Evolutionary conservation across 2,888 invertebrate species (phyloP).

Genomic region (Argynnis bischoffii): DNA sequence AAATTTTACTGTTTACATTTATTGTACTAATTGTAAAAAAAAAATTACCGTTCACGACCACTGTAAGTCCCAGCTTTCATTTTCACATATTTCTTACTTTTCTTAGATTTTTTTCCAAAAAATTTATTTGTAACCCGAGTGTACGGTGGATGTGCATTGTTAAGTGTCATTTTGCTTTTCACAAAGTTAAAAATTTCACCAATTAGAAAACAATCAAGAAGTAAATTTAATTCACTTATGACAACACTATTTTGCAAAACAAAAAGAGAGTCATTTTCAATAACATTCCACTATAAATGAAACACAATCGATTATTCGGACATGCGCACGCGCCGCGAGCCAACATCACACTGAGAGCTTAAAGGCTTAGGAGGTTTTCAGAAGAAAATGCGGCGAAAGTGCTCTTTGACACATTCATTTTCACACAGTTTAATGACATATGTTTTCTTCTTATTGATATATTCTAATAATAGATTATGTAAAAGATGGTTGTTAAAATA

Average conservation of each 20-base stretch:
- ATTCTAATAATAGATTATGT: slow-evolving; percentile 26
- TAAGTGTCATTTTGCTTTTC: slow-evolving; percentile 61
- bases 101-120: slow-evolving; percentile 74
- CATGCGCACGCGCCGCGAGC: slow-evolving; percentile 57
- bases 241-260: slow-evolving; percentile 40
- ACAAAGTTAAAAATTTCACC: slow-evolving; percentile 29
- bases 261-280: slow-evolving; percentile 42
- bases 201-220: slow-evolving; percentile 1
- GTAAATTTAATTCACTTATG: slow-evolving; percentile 22
- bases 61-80: slow-evolving; percentile 66
- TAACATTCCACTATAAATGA: slow-evolving; percentile 16
- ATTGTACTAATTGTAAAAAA: neutral
- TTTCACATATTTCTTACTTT: slow-evolving; percentile 64
- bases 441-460: slow-evolving; percentile 42
- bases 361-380: slow-evolving; percentile 57
- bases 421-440: slow-evolving; percentile 53
- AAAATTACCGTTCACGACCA: slow-evolving; percentile 68
- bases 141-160: slow-evolving; percentile 61
- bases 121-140: slow-evolving; percentile 65
- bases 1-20: neutral
- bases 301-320: slow-evolving; percentile 21
- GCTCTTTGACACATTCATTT: slow-evolving; percentile 47
- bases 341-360: slow-evolving; percentile 63
- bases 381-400: slow-evolving; percentile 72
- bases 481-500: slow-evolving; percentile 13